Percentiles rank a stretch among this genome's conserved stretches.
Evolutionary conservation across 2,888 invertebrate genomes (phyloP).

Genomic region (Zeuzera pyrina): DNA sequence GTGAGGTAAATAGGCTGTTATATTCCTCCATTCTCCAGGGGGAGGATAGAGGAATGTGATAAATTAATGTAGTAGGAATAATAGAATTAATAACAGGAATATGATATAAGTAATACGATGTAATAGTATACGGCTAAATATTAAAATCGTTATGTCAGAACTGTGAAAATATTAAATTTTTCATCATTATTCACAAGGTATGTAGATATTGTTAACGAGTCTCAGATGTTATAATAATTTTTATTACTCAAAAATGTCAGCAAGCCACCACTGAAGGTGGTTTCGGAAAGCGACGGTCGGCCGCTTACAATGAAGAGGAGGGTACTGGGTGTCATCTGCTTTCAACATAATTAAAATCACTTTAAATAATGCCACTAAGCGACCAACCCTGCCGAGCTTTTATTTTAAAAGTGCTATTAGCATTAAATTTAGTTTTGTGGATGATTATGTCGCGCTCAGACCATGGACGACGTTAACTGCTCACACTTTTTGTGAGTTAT

Average conservation of each 20-base stretch:
- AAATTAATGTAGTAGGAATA: no score
- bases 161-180: no score
- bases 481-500: constrained; percentile 70
- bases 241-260: constrained; percentile 30
- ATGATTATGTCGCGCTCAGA: constrained; percentile 68
- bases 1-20: no score
- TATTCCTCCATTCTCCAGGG: no score
- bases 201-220: no score
- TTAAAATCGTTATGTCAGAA: no score
- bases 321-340: constrained; percentile 67
- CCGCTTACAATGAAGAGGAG: constrained; percentile 65
- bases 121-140: no score
- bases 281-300: constrained; percentile 23
- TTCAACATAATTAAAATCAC: constrained; percentile 73
- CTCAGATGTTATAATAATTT: no score
- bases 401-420: constrained; percentile 71
- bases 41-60: no score
- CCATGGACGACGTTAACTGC: constrained; percentile 56
- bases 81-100: no score
- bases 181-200: no score
- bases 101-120: no score
- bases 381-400: constrained; percentile 57
- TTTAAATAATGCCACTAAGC: constrained; percentile 70
- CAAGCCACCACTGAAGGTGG: constrained; percentile 24
- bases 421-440: constrained; percentile 71